phyloP scores from a whole-genome alignment of 2,888 invertebrate species.

The Noctua fimbriata region DNA sequence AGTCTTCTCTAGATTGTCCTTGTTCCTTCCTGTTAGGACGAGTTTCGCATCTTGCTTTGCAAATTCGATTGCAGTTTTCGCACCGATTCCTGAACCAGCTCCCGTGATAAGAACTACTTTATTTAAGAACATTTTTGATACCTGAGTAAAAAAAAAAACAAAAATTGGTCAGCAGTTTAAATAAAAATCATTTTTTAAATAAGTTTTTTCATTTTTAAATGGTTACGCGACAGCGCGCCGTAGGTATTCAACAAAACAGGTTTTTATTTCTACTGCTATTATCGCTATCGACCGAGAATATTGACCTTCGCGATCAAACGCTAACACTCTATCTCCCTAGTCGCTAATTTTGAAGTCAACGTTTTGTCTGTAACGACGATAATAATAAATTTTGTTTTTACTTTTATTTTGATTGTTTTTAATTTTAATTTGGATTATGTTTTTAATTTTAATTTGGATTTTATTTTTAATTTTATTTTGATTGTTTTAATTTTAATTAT shows the following conservation, averaged over 20 bases:
- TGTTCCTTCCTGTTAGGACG: conserved; percentile 92
- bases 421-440: too few species aligned
- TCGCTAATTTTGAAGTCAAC: conserved; percentile 4
- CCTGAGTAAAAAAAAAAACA: conserved; percentile 43
- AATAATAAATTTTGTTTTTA: too few species aligned
- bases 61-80: conserved; percentile 91
- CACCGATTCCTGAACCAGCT: conserved; percentile 93
- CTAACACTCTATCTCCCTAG: conserved; percentile 8
- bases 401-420: too few species aligned
- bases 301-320: conserved; percentile 31
- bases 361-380: not conserved
- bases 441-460: too few species aligned
- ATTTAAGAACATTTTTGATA: conserved; percentile 80
- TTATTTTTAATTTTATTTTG: too few species aligned
- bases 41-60: conserved; percentile 91
- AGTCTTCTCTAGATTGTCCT: conserved; percentile 91
- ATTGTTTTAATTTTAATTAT: too few species aligned
- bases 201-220: not conserved
- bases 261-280: not conserved
- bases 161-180: not conserved
- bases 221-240: not conserved
- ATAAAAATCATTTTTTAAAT: not conserved
- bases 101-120: conserved; percentile 91
- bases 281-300: conserved; percentile 1
- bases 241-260: not conserved